Evolutionary conservation across 2,888 invertebrate genomes (phyloP).

Genomic region (Charanyca ferruginea): DNA sequence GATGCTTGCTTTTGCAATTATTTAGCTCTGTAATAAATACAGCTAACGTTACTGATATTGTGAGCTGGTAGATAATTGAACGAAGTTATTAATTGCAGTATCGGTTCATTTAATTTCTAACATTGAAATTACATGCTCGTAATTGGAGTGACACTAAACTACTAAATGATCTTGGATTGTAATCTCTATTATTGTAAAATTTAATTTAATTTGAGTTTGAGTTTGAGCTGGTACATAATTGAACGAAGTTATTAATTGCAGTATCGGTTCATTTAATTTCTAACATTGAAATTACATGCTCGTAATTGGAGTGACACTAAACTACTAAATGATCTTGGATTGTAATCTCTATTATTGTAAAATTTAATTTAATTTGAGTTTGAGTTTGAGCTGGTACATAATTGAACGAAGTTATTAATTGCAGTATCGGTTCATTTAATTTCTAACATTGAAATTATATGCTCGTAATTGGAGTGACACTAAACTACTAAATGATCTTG

Average conservation of each 20-base stretch:
- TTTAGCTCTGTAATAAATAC: slow-evolving; percentile 36
- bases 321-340: neutral
- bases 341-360: no score
- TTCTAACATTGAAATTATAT: neutral
- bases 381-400: neutral
- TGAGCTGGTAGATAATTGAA: slow-evolving; percentile 15
- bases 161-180: neutral
- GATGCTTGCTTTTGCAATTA: slow-evolving; percentile 25
- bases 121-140: neutral
- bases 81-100: slow-evolving; percentile 12
- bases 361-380: no score
- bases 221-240: slow-evolving; percentile 13
- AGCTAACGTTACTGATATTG: slow-evolving; percentile 31
- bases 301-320: neutral
- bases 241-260: slow-evolving; percentile 15
- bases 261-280: slow-evolving; percentile 8
- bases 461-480: neutral
- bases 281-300: neutral
- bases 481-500: neutral
- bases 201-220: no score
- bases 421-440: slow-evolving; percentile 3
- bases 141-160: neutral
- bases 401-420: slow-evolving; percentile 26
- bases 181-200: no score
- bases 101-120: slow-evolving; percentile 10